phyloP scores from a whole-genome alignment of 2,113 vertebrate species.

The Anarhynchus alexandrinus region DNA sequence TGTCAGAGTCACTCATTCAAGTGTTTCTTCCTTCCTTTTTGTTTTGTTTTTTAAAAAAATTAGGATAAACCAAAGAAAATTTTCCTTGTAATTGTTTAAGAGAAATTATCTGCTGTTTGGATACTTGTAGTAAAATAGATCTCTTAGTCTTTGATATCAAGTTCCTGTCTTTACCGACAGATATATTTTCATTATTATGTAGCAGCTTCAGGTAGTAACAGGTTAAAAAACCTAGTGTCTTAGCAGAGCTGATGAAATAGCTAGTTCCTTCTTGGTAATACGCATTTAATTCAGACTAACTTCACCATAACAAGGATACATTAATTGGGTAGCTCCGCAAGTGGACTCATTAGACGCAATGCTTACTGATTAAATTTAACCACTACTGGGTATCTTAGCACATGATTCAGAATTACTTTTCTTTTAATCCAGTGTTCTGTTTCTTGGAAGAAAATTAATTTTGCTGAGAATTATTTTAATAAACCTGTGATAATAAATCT shows the following conservation, averaged over 20 bases:
- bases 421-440: background rate
- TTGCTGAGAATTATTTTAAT: background rate
- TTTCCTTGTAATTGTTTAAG: background rate
- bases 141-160: background rate
- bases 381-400: background rate
- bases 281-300: background rate
- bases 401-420: background rate
- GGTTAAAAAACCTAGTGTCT: background rate
- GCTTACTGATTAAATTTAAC: background rate
- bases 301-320: background rate
- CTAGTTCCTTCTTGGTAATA: background rate
- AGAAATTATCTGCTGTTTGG: background rate
- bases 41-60: background rate
- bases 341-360: background rate
- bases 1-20: constrained; percentile 28
- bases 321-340: background rate
- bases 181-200: background rate
- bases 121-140: background rate
- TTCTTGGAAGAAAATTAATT: background rate
- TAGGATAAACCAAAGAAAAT: background rate
- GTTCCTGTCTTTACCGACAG: background rate
- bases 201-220: background rate
- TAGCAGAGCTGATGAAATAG: background rate
- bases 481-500: background rate
- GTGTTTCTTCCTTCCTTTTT: background rate